A percentile compares a stretch with the other conserved stretches of the same genome.
Evolutionary conservation across 2,888 invertebrate genomes (phyloP).

Genomic region (Caenorhabditis sp.): DNA sequence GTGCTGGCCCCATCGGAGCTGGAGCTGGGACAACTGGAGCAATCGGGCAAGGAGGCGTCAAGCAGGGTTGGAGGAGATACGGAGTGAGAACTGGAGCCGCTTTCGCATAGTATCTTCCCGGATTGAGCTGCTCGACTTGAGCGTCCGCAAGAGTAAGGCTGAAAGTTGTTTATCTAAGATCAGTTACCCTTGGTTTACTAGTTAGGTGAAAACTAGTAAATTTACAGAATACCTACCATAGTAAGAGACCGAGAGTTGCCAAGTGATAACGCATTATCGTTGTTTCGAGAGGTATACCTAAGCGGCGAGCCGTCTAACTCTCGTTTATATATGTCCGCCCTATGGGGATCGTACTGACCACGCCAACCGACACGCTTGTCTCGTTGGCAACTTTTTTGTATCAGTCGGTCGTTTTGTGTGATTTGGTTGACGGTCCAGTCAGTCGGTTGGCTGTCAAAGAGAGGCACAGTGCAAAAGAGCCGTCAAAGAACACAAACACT

Average conservation of each 20-base stretch:
- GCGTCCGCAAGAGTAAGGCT: constrained; percentile 1
- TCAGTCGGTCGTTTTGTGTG: constrained; percentile 51
- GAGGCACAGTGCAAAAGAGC: constrained; percentile 27
- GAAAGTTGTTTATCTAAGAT: background rate
- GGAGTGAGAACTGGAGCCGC: constrained; percentile 61
- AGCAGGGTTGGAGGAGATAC: constrained; percentile 40
- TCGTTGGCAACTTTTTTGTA: constrained; percentile 57
- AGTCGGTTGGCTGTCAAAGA: constrained; percentile 39
- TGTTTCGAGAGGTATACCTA: constrained; percentile 29
- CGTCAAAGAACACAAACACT: constrained; percentile 64
- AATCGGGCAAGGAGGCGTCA: constrained; percentile 53
- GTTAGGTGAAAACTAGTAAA: background rate
- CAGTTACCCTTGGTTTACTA: background rate
- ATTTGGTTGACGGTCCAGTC: constrained; percentile 38
- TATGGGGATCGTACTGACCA: constrained; percentile 41
- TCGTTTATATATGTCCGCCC: constrained; percentile 48
- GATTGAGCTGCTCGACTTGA: constrained; percentile 54
- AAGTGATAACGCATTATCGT: constrained; percentile 45
- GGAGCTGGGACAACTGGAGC: constrained; percentile 39
- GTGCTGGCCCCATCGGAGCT: constrained; percentile 14
- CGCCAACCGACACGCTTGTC: constrained; percentile 33
- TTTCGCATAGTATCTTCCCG: constrained; percentile 63
- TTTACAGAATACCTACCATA: constrained; percentile 39
- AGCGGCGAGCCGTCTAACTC: constrained; percentile 56
- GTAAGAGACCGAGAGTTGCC: constrained; percentile 44